Evolutionary conservation across 2,113 vertebrate species (phyloP), one percentile per base, ranked within the genome.

Genomic region (Etia nguti): DNA sequence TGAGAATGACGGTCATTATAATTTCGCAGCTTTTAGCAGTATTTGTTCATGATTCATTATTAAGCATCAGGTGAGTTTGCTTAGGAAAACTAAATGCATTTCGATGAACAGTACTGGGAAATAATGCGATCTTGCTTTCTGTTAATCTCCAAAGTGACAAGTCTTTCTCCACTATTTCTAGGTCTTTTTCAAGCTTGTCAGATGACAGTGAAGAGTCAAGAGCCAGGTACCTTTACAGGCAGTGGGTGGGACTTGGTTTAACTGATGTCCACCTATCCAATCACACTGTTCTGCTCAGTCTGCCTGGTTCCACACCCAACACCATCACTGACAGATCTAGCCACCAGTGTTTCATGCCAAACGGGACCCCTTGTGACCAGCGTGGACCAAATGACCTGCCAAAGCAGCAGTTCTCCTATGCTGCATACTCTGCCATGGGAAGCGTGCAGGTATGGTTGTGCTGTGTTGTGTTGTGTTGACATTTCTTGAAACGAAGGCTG

Each of bases 341-440:
- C 1, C 91, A 95, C 22, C 96, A 97, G 16, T 99, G 98, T 92
- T 98, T 98, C 95, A 95, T 97, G 92, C 97, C 98, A 12, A 96
- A 91, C 36, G 98, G 98, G 85, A 96, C 92, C 3, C 93, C 87
- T 4, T 99, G 98, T 93, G 92, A 95, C 86, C 93, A 87, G 9
- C 86, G 20, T 24, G 93, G 93, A 88, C 94, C 92, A 46, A 83
- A n/a, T 6, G 79, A 92, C 11, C 70, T 89, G 20, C 77, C 86
- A 2, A 96, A 97, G 75, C 94, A 95, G 77, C 92, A 95, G 34
- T 96, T 95, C 92, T 96, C 97, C 0, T 98, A 97, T 0, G 98
- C 98, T 18, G 98, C 98, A 88, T 99, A 98, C 90, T 99, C 98
- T 91, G 97, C 98, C 89, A 97, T 95, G 83, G 98, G 98, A 94